A percentile compares a stretch with the other conserved stretches of the same genome.
phyloP scores from a whole-genome alignment of 2,797 vertebrate genomes.

The Gymnodraco acuticeps region DNA sequence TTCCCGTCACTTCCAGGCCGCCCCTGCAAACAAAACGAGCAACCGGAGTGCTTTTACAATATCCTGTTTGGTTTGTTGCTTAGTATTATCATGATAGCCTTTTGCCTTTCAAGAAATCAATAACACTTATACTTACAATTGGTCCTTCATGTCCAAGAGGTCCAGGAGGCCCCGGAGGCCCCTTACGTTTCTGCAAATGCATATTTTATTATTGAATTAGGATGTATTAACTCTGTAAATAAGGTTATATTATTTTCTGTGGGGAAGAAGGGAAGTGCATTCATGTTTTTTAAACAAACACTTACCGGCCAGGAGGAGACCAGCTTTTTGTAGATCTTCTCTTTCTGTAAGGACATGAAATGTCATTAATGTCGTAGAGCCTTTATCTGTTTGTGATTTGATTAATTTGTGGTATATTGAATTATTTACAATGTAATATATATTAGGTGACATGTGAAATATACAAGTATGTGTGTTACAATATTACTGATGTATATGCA shows the following conservation, averaged over 20 bases:
- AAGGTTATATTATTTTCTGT: background rate
- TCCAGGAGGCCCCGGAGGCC: conserved; percentile 73
- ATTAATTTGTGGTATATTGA: background rate
- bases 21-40: conserved; percentile 68
- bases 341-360: conserved; percentile 74
- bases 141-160: conserved; percentile 79
- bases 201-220: background rate
- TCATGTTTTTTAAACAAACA: conserved; percentile 1
- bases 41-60: background rate
- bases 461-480: background rate
- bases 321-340: conserved; percentile 83
- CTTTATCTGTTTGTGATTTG: background rate
- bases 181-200: conserved; percentile 77
- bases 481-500: background rate
- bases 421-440: background rate
- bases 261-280: background rate
- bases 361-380: background rate
- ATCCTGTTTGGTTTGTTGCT: background rate
- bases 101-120: background rate
- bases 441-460: background rate
- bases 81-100: background rate
- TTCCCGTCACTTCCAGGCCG: conserved; percentile 80
- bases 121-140: conserved; percentile 66
- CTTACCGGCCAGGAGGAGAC: conserved; percentile 83
- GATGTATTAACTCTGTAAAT: background rate